A percentile compares a stretch with the other conserved stretches of the same genome.
Conservation (phyloP, 2,888 invertebrate species). For the Ochropleura plecta region DNA sequence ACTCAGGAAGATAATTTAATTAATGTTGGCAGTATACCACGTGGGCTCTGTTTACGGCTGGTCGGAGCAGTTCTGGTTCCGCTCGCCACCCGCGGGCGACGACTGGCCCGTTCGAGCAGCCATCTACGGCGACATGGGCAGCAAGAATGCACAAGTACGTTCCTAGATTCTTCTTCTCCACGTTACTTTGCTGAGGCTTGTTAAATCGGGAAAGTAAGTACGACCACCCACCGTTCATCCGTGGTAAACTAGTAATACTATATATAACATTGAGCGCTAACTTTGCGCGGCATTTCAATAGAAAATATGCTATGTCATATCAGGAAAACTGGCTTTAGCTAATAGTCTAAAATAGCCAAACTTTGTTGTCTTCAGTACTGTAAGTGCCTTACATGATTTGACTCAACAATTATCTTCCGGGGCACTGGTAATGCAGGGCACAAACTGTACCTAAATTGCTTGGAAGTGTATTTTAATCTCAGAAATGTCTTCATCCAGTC, state of each 20-base stretch:
- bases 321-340: background rate
- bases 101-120: conserved; percentile 95
- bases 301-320: background rate
- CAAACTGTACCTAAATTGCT: background rate
- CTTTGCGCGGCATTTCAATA: background rate
- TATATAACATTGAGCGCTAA: background rate
- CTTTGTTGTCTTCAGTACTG: background rate
- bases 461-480: background rate
- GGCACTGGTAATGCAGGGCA: no score
- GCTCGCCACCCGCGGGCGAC: conserved; percentile 92
- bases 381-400: background rate
- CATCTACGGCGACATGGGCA: conserved; percentile 98
- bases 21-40: conserved; percentile 92
- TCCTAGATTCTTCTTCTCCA: background rate
- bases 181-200: background rate
- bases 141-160: conserved; percentile 94
- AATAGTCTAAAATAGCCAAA: background rate
- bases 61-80: conserved; percentile 95
- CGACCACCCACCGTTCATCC: background rate
- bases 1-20: background rate
- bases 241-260: background rate
- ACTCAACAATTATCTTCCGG: no score
- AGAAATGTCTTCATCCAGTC: conserved; percentile 87
- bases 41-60: conserved; percentile 95
- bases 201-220: background rate